phyloP scores from a whole-genome alignment of 2,797 vertebrate genomes.

The Chaetodon trifasciatus region DNA sequence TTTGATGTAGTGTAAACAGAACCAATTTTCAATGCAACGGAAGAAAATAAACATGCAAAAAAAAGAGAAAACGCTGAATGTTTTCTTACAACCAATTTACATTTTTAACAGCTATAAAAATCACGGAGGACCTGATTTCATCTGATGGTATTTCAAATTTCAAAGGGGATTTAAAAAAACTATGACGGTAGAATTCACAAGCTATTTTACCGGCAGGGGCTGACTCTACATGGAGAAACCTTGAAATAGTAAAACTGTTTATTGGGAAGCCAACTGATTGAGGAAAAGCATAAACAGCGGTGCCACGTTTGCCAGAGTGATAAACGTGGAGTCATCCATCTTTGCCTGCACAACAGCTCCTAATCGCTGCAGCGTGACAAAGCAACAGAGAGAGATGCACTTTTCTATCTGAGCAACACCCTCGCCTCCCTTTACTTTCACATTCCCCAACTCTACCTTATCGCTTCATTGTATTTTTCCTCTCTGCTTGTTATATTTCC shows the following conservation, averaged over 20 bases:
- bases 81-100: constrained; percentile 17
- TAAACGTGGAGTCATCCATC: constrained; percentile 60
- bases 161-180: constrained; percentile 19
- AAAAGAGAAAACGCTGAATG: background rate
- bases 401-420: constrained; percentile 25
- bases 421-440: constrained; percentile 20
- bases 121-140: background rate
- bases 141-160: constrained; percentile 31
- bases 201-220: background rate
- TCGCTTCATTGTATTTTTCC: background rate
- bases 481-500: constrained; percentile 14
- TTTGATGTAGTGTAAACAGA: constrained; percentile 51
- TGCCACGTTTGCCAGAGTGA: constrained; percentile 38
- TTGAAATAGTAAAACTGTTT: constrained; percentile 40
- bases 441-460: constrained; percentile 19
- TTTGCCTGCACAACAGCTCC: constrained; percentile 47
- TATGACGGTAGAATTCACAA: background rate
- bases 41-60: constrained; percentile 42
- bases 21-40: constrained; percentile 26
- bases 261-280: constrained; percentile 28
- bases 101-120: constrained; percentile 24
- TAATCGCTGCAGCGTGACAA: constrained; percentile 49
- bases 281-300: constrained; percentile 42
- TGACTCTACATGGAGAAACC: background rate
- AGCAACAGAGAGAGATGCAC: constrained; percentile 22